Evolutionary conservation across 2,113 vertebrate species (phyloP).

Genomic region (Anseranas semipalmata): DNA sequence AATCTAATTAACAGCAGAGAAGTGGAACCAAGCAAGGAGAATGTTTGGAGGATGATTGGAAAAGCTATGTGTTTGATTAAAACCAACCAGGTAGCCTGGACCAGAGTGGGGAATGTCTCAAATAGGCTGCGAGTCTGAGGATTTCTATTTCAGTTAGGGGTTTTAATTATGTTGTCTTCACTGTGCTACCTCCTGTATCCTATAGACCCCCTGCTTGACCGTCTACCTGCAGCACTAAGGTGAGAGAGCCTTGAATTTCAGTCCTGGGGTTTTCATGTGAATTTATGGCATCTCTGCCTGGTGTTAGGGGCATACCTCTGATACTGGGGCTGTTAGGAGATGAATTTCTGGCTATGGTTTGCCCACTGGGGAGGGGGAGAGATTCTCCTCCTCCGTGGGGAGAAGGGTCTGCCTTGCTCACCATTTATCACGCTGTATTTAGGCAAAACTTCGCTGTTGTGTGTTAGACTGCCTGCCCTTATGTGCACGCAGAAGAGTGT

Average conservation of each 20-base stretch:
- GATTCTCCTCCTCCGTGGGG: not conserved
- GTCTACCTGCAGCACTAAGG: not conserved
- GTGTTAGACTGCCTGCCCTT: not conserved
- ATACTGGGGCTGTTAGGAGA: not conserved
- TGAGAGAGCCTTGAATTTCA: not conserved
- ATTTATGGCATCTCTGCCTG: not conserved
- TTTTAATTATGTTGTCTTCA: constrained; percentile 19
- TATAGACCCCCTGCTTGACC: not conserved
- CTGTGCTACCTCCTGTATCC: not conserved
- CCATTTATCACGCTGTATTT: not conserved
- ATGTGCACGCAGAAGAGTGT: fast-evolving
- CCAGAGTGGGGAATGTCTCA: not conserved
- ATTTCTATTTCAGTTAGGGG: constrained; percentile 34
- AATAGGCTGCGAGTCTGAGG: not conserved
- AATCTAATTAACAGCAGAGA: not conserved
- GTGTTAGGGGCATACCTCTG: fast-evolving
- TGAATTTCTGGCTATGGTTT: not conserved
- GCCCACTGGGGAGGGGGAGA: not conserved
- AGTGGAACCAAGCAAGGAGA: not conserved
- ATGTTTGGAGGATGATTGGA: not conserved
- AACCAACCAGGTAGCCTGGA: not conserved
- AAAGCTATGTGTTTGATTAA: constrained; percentile 14
- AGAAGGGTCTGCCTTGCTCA: not conserved
- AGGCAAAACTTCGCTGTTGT: not conserved
- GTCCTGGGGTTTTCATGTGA: not conserved